Evolutionary conservation across 1,140 invertebrate species (phyloP).

Genomic region (Caerostris extrusa): DNA sequence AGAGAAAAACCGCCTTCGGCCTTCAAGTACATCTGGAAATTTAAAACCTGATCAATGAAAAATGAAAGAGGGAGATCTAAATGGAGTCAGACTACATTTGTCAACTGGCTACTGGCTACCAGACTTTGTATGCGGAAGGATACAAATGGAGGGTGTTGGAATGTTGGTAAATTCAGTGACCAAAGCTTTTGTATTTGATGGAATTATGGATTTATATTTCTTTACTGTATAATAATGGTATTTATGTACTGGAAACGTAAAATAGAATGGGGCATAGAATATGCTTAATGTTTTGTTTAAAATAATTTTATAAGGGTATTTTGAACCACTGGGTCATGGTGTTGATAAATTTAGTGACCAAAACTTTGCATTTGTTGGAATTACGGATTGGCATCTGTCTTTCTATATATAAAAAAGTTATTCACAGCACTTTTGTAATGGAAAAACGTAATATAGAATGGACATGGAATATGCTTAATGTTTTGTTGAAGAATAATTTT

Average conservation of each 20-base stretch:
- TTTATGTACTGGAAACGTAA: no score
- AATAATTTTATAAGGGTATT: not conserved
- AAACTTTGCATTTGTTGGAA: no score
- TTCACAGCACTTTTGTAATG: no score
- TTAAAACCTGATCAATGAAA: constrained; percentile 49
- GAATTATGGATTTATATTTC: not conserved
- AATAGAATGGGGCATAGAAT: no score
- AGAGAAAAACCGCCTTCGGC: constrained; percentile 12
- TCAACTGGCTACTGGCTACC: not conserved
- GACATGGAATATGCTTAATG: no score
- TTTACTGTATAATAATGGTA: not conserved
- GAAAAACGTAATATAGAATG: no score
- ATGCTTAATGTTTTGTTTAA: no score
- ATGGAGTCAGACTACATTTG: constrained; percentile 32
- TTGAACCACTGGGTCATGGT: not conserved
- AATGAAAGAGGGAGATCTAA: constrained; percentile 35
- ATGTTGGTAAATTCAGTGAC: not conserved
- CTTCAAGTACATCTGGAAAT: constrained; percentile 37
- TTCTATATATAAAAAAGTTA: no score
- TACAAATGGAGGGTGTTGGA: not conserved
- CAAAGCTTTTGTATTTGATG: not conserved
- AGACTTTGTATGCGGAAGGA: not conserved
- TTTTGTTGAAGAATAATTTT: no score
- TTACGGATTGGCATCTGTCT: no score
- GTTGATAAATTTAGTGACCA: not conserved